phyloP scores from a whole-genome alignment of 2,113 vertebrate species.

The Orthonyx spaldingii region DNA sequence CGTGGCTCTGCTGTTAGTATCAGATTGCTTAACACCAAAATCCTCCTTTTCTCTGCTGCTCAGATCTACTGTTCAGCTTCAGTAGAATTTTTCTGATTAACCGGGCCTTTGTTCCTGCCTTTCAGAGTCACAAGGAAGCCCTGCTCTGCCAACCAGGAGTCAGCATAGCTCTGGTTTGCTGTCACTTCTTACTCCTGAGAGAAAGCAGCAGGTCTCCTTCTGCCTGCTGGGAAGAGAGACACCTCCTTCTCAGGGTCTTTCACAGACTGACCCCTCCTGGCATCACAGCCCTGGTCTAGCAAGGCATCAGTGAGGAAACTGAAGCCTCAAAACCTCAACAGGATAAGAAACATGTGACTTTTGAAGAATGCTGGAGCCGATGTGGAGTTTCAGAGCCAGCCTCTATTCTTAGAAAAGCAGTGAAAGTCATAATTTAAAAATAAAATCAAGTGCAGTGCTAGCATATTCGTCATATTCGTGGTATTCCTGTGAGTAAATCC shows the following conservation, averaged over 20 bases:
- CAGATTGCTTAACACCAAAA: background rate
- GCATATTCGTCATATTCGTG: background rate
- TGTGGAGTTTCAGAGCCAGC: background rate
- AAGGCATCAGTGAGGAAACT: background rate
- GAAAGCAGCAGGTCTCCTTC: background rate
- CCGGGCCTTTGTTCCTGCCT: background rate
- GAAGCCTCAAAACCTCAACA: background rate
- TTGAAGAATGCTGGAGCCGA: background rate
- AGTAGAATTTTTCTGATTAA: background rate
- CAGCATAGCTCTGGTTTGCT: background rate
- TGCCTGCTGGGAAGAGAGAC: background rate
- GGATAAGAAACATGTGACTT: background rate
- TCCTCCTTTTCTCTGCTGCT: background rate
- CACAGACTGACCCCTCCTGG: background rate
- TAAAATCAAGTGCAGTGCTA: background rate
- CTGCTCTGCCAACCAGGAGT: background rate
- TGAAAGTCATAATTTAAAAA: conserved; percentile 17
- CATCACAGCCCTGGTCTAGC: background rate
- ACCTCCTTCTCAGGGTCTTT: background rate
- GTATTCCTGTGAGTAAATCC: conserved; percentile 9
- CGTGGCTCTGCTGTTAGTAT: background rate
- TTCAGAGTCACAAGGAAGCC: background rate
- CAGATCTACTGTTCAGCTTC: background rate
- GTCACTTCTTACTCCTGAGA: background rate
- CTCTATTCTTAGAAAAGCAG: conserved; percentile 1